A percentile compares a stretch with the other conserved stretches of the same genome.
Conservation (phyloP, 2,797 vertebrate species). For the Etheostoma perlongum region DNA sequence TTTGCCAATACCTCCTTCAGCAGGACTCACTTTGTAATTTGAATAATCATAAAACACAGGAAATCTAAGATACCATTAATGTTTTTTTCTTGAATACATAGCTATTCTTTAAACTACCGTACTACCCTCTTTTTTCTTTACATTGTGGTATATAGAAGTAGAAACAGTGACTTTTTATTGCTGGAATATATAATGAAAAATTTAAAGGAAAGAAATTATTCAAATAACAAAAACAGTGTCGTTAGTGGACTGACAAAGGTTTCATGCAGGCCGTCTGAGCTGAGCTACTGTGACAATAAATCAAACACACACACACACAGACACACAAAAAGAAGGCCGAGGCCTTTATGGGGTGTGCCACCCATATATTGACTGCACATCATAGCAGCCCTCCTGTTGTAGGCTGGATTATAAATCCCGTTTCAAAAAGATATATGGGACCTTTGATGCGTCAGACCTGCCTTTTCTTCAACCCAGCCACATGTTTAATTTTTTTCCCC, state of each 20-base stretch:
- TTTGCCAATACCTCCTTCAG: neutral
- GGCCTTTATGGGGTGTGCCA: constrained; percentile 85
- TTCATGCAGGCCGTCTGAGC: constrained; percentile 87
- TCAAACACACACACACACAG: constrained; percentile 66
- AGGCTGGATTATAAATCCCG: constrained; percentile 76
- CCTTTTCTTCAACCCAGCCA: constrained; percentile 26
- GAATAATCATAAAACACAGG: constrained; percentile 18
- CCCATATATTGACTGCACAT: constrained; percentile 84
- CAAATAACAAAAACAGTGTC: constrained; percentile 85
- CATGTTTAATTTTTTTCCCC: constrained; percentile 2
- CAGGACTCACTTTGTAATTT: constrained; percentile 18
- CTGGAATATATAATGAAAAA: constrained; percentile 22
- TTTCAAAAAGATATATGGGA: constrained; percentile 73
- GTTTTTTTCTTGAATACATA: neutral
- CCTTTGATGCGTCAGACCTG: constrained; percentile 62
- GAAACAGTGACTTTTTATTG: neutral
- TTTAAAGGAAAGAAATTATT: constrained; percentile 65
- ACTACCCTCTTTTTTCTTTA: neutral
- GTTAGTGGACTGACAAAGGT: constrained; percentile 87
- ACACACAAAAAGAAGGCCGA: constrained; percentile 80
- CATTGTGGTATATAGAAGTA: neutral
- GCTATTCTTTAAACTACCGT: neutral
- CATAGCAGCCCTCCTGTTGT: constrained; percentile 70
- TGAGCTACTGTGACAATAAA: constrained; percentile 85
- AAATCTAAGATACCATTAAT: neutral